phyloP scores from a whole-genome alignment of 1,140 invertebrate species.

The Zeugodacus cucurbitae region DNA sequence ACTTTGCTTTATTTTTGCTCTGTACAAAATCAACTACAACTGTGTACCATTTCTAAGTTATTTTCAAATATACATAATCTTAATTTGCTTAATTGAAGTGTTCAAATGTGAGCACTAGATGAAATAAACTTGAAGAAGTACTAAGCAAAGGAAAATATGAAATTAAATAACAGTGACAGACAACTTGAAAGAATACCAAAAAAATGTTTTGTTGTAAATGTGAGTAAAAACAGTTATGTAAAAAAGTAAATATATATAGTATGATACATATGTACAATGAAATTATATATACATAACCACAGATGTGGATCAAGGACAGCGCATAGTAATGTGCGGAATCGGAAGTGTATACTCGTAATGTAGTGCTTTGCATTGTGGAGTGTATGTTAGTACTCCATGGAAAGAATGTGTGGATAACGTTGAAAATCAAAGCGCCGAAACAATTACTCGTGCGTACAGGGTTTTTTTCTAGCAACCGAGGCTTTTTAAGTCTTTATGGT shows the following conservation, averaged over 20 bases:
- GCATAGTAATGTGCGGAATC: background rate
- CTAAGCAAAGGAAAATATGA: background rate
- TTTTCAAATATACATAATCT: background rate
- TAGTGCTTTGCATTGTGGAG: background rate
- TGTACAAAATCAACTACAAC: background rate
- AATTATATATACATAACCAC: background rate
- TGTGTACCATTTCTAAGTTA: background rate
- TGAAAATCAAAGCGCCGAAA: background rate
- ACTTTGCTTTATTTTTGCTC: background rate
- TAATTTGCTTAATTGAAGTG: background rate
- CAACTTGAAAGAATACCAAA: background rate
- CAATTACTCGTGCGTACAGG: conserved; percentile 7
- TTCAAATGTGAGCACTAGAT: background rate
- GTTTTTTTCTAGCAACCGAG: background rate
- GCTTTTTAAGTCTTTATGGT: background rate
- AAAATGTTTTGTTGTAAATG: conserved; percentile 21
- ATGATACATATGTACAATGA: background rate
- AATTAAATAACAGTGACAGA: background rate
- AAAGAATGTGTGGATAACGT: background rate
- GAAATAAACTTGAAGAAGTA: background rate
- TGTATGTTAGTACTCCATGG: no score
- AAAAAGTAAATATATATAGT: background rate
- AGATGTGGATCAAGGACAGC: background rate
- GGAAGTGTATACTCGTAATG: background rate
- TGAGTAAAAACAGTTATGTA: background rate